Conservation (phyloP, 1,140 invertebrate species). For the Anoplophora glabripennis region DNA sequence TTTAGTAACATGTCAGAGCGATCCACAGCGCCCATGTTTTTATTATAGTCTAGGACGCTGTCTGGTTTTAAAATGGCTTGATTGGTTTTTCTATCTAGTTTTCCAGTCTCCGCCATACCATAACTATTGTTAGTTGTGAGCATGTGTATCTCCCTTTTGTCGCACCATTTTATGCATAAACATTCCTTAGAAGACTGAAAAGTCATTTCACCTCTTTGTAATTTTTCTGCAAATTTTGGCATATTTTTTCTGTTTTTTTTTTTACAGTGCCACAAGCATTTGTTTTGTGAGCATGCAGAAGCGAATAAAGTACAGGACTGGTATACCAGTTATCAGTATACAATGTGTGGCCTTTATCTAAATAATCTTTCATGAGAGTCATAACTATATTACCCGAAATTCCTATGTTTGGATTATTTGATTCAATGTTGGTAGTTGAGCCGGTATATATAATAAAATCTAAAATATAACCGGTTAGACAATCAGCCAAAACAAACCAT, state of each 20-base stretch:
- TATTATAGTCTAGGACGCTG: constrained; percentile 40
- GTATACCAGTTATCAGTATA: constrained; percentile 48
- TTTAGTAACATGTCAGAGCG: constrained; percentile 41
- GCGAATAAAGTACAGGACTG: constrained; percentile 31
- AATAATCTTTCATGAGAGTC: constrained; percentile 35
- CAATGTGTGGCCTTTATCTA: constrained; percentile 42
- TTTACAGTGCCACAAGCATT: constrained; percentile 41
- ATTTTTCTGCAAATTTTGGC: too few species aligned
- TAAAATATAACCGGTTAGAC: constrained; percentile 12
- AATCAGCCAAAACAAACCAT: constrained; percentile 16
- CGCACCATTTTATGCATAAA: too few species aligned
- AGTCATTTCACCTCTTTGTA: too few species aligned
- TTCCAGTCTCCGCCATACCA: constrained; percentile 21
- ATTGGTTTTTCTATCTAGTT: constrained; percentile 13
- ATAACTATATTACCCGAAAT: constrained; percentile 42
- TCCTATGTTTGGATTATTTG: constrained; percentile 13
- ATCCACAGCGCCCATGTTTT: constrained; percentile 44
- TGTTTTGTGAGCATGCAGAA: constrained; percentile 21
- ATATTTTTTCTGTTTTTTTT: constrained; percentile 35
- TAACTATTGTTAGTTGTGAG: constrained; percentile 32
- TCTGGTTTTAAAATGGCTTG: constrained; percentile 33
- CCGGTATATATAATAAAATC: constrained; percentile 16
- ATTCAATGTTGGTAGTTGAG: background rate
- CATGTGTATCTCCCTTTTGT: constrained; percentile 38
- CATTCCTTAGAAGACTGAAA: too few species aligned